A percentile compares a stretch with the other conserved stretches of the same genome.
Conservation (phyloP, 2,113 vertebrate species). For the Microtus ochrogaster region DNA sequence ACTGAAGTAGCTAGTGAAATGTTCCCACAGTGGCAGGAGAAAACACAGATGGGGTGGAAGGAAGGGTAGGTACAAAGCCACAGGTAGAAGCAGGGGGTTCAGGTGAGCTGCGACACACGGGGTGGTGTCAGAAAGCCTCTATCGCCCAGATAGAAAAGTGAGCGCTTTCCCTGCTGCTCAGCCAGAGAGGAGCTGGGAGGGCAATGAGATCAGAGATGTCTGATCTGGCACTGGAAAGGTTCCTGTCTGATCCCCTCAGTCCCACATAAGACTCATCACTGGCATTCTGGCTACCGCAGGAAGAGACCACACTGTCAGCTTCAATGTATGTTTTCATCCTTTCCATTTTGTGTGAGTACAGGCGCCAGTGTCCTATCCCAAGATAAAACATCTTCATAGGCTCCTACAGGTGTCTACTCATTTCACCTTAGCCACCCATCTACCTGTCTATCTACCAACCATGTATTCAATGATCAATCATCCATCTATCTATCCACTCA, state of each 20-base stretch:
- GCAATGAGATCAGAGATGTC: no score
- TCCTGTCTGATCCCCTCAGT: neutral
- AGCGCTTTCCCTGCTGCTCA: neutral
- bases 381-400: neutral
- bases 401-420: neutral
- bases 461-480: neutral
- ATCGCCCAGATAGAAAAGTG: neutral
- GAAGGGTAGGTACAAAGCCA: no score
- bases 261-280: neutral
- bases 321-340: neutral
- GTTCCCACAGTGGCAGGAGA: no score
- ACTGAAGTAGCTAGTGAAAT: no score
- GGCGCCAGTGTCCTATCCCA: no score
- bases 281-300: neutral
- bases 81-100: neutral
- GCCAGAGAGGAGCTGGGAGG: neutral
- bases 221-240: neutral
- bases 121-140: neutral
- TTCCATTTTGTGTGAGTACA: neutral
- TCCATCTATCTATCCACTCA: neutral
- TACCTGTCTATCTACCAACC: neutral
- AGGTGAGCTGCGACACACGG: rapidly evolving
- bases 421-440: neutral
- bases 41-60: neutral
- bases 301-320: neutral